Base-by-base conservation (phyloP, 2,113 vertebrate genomes). In the Clarias batrachus region DNA sequence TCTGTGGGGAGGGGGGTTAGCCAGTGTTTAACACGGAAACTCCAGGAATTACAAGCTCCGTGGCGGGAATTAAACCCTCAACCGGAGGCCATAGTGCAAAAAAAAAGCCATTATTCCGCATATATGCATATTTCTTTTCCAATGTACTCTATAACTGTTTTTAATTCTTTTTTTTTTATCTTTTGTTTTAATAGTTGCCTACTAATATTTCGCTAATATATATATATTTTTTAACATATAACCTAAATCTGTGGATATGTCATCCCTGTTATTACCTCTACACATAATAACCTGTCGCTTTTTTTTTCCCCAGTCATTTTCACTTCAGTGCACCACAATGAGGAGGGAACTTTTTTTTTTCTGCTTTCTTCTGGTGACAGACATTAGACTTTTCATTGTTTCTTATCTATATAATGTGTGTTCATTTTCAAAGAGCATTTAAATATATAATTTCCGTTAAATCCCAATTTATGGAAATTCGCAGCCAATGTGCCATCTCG, bases 261-360 rank as follows among this genome's bases (percentile, higher is more conserved):
- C 11, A 52, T 87, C 87, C 78, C 30, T 6, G 90, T 91, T 89
- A 91, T 76, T 77, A 77, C 54, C 66, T 56, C 25, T 70, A 62
- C 63, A 65, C 74, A 78, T 85, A 57, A 83, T 77, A 81, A 74
- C 74, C 25, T 76, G 27, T 65, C 27, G 63, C 14, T 68, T 89
- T 89, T 89, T 89, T 76, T 81, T 41, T 60, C 84, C 88, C 85
- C 85, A 86, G 84, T 85, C 48, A 71, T 74, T 88, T 86, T 83
- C 60, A 87, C 74, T 89, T 83, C 52, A 85, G 33, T 82, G 84
- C 54, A 63, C 23, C 73, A 81, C 56, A 78, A 78, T 87, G 48
- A 70, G n/a, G 62, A 83, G 68, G 8, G 23, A 63, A 48, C 16
- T 52, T 63, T 60, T 52, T 52, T 81, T 60, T 13, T 56, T 21